A percentile compares a stretch with the other conserved stretches of the same genome.
These are phyloP conservation scores for Anorthoa munda DNA, from an alignment of 2,888 invertebrate species.

Conservation along the genomic window DNA sequence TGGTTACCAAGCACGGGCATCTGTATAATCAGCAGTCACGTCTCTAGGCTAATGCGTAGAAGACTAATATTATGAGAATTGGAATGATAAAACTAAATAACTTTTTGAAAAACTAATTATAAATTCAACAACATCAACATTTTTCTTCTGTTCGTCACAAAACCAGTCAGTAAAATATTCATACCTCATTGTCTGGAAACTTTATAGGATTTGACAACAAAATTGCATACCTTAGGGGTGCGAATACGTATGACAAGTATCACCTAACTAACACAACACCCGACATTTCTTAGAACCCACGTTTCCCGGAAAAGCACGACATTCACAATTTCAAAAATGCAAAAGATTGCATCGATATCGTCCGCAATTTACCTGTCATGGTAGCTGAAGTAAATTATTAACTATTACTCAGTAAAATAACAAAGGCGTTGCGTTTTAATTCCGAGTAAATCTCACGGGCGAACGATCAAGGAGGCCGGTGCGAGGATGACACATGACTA, in stretches of 20 bases:
- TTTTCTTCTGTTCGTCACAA: neutral
- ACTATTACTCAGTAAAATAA: constrained; percentile 50
- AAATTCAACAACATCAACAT: no score
- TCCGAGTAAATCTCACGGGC: constrained; percentile 68
- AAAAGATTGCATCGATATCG: constrained; percentile 34
- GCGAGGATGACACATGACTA: constrained; percentile 72
- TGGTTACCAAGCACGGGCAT: no score
- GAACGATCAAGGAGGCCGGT: constrained; percentile 70
- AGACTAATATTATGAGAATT: no score
- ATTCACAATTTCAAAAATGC: constrained; percentile 38
- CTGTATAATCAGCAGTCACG: no score
- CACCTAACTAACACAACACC: constrained; percentile 6
- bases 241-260: neutral
- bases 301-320: neutral
- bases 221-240: constrained; percentile 40
- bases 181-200: neutral
- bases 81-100: no score
- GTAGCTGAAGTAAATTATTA: constrained; percentile 42
- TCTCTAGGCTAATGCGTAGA: no score
- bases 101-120: no score
- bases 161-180: neutral
- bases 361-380: constrained; percentile 62
- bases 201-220: constrained; percentile 17
- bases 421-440: constrained; percentile 61
- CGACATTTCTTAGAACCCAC: constrained; percentile 37